phyloP scores from a whole-genome alignment of 2,888 invertebrate species.

The Tetropium fuscum region DNA sequence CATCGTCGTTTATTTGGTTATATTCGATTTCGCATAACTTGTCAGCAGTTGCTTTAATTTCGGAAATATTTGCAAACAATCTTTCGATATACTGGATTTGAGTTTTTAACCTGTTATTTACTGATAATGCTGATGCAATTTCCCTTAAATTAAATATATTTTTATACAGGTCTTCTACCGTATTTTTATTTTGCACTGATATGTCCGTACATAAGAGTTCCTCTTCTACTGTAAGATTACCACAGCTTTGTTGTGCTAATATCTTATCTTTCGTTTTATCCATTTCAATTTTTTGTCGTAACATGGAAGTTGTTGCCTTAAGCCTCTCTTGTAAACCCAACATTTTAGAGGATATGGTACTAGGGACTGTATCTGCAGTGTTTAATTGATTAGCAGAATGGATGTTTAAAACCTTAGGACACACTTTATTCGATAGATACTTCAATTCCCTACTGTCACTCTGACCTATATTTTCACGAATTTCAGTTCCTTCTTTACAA shows the following conservation, averaged over 20 bases:
- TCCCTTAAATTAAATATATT: constrained; percentile 35
- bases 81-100: constrained; percentile 33
- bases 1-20: background rate
- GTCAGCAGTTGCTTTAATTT: constrained; percentile 35
- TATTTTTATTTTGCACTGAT: background rate
- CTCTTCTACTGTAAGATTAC: background rate
- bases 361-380: background rate
- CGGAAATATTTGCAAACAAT: constrained; percentile 32
- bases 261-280: constrained; percentile 15
- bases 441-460: background rate
- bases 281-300: constrained; percentile 32
- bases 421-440: background rate
- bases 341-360: constrained; percentile 31
- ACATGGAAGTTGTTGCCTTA: constrained; percentile 33
- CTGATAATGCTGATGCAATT: constrained; percentile 24
- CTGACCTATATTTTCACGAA: too few species aligned
- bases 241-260: background rate
- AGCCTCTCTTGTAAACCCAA: constrained; percentile 33
- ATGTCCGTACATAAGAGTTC: constrained; percentile 13
- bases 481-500: too few species aligned
- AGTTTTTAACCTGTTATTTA: constrained; percentile 13
- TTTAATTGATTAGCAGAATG: background rate
- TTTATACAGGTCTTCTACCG: constrained; percentile 33
- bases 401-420: background rate
- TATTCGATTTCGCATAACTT: constrained; percentile 21